Base-by-base conservation (phyloP, 2,113 vertebrate species). In the Marcusenius ussheri region DNA sequence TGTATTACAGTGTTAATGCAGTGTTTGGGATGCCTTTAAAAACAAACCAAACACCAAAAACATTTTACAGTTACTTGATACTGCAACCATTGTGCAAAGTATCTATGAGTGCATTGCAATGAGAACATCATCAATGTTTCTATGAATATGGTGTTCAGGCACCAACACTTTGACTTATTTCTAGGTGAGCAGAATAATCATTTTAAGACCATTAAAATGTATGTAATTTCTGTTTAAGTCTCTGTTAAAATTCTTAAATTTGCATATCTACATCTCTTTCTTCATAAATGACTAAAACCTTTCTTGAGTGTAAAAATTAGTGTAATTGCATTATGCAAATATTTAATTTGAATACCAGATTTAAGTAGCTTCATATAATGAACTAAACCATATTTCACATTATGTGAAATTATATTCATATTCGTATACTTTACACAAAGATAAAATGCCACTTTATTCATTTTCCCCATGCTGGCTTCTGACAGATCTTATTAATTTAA, bases 131-230 rank as follows among this genome's bases (percentile, higher is more conserved):
- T 70, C 62, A 31, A 5, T 31, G 31, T 70, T 70, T 31, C 31
- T 70, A 31, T 70, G 27, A 70, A 70, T 15, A 77, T 49, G 27
- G 62, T 11, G 53, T 99, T 96, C 96, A 96, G 96, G 95, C 95
- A 95, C 88, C 93, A 95, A 95, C 95, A 95, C 95, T 96, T 88
- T 7, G 3, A 35, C 49, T 74, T 17, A 66, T 35, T 88, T 49
- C 66, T 42, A 77, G 88, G 8, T 74, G 88, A 27, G 15, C n/a
- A 47, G 45, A 88, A 35, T 77, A 50, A 50, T 88, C 7, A 80
- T 19, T 35, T 80, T 19, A 42, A 80, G 31, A 42, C 74, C 35
- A 80, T 80, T 80, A 39, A 77, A 70, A 80, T 6, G 35, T 19
- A 35, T 80, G 17, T 42, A 19, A 35, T 80, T 42, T 42, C 31